Conservation (phyloP, 2,113 vertebrate genomes). For the Panthera uncia region DNA sequence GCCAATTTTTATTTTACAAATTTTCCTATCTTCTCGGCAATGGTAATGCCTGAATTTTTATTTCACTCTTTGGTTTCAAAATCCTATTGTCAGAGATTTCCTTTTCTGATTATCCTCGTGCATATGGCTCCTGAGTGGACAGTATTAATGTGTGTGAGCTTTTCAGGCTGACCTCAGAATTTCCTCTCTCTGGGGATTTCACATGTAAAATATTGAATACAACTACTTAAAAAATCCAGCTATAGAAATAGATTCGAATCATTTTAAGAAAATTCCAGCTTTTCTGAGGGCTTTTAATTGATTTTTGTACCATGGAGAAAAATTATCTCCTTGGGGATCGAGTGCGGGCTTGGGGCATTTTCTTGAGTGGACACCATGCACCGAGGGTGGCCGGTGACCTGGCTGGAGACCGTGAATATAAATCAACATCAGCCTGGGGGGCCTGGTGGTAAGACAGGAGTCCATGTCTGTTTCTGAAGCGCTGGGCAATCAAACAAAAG, state of each 20-base stretch:
- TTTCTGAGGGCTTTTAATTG: neutral
- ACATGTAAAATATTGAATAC: neutral
- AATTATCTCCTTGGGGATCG: neutral
- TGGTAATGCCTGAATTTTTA: neutral
- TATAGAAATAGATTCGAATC: neutral
- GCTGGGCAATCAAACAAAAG: too few species aligned
- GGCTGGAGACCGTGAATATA: too few species aligned
- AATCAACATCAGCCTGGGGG: too few species aligned
- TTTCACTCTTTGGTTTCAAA: conserved; percentile 6
- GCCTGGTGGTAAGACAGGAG: too few species aligned
- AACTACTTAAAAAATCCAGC: neutral
- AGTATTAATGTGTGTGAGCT: neutral
- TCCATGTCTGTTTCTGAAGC: too few species aligned
- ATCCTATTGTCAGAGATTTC: neutral
- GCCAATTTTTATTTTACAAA: neutral
- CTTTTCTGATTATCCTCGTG: neutral
- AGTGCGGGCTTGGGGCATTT: too few species aligned
- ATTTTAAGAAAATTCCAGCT: conserved; percentile 29
- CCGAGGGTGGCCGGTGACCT: too few species aligned
- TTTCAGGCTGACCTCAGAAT: neutral
- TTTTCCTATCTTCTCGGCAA: neutral
- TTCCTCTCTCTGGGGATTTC: neutral
- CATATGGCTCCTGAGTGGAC: neutral
- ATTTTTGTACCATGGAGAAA: conserved; percentile 17
- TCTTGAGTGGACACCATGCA: too few species aligned